Conservation (phyloP, 2,888 invertebrate species). For the Orgyia antiqua region DNA sequence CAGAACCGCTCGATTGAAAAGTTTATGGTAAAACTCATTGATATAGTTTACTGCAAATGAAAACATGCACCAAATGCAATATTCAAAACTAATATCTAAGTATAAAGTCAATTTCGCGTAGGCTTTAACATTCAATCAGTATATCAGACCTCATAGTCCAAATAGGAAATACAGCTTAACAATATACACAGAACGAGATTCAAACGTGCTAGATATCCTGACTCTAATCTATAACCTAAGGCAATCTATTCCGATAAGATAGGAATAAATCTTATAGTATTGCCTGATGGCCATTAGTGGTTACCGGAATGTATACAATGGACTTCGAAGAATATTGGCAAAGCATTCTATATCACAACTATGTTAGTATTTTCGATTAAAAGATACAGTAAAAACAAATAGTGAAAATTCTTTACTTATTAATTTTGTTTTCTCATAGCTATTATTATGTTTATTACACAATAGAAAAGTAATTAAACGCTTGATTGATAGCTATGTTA, state of each 20-base stretch:
- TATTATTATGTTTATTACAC: no score
- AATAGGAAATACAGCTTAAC: slow-evolving; percentile 24
- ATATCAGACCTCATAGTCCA: slow-evolving; percentile 18
- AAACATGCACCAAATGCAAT: no score
- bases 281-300: slow-evolving; percentile 42
- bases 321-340: slow-evolving; percentile 25
- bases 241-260: slow-evolving; percentile 55
- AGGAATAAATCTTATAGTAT: slow-evolving; percentile 45
- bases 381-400: no score
- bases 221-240: slow-evolving; percentile 34
- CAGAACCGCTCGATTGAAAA: no score
- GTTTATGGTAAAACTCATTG: no score
- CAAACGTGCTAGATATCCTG: slow-evolving; percentile 18
- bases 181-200: slow-evolving; percentile 18
- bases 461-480: no score
- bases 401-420: no score
- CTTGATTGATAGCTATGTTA: no score
- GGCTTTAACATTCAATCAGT: slow-evolving; percentile 26
- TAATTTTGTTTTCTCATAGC: no score
- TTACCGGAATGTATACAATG: slow-evolving; percentile 37
- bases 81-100: no score
- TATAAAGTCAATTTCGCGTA: no score
- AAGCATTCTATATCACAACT: slow-evolving; percentile 3
- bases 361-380: not conserved
- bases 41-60: no score